Base-by-base conservation (phyloP, 2,113 vertebrate species). In the Crotalus tigris region DNA sequence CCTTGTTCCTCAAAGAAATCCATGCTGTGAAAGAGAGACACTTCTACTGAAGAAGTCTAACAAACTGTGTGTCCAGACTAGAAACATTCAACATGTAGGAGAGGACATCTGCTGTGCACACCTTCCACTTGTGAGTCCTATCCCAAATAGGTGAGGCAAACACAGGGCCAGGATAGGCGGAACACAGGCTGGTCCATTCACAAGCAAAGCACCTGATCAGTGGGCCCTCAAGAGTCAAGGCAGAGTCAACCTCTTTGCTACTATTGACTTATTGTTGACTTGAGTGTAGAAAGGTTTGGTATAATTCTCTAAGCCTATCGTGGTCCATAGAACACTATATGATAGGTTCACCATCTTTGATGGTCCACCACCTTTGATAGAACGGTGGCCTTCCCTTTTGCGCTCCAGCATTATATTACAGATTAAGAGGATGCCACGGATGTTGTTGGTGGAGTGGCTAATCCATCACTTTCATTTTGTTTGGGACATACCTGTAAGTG, bases 21-120 rank as follows among this genome's bases (percentile, higher is more conserved):
- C 98, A 98, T 98, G 98, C 99, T 99, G 99, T 99, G 98, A 99
- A 99, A 98, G 97, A 95, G 96, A 97, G 95, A 97, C 94, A 96
- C 94, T 97, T 93, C 97, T 98, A 97, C 98, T 98, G 98, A 97
- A 39, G 19, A 96, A 86, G 94, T 91, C 2, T 26, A 91, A 93
- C 92, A 88, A 91, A 89, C 92, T 92, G 81, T 24, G 49, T 92
- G 87, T 91, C 95, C 59, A 87, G 96, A 93, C 93, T 94, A 64
- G 95, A 91, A 93, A 96, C 44, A 90, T 94, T 94, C 96, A 95
- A 1, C 96, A 95, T 93, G 89, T 95, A 5, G 89, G 26, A 57
- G 46, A 97, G 59, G 94, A 95, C 93, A 90, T 94, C 89, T 39
- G 10, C 39, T 57, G 17, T 49, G 6, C 7, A 58, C 13, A 49